Evolutionary conservation across 2,888 invertebrate species (phyloP).

Genomic region (Tuta absoluta): DNA sequence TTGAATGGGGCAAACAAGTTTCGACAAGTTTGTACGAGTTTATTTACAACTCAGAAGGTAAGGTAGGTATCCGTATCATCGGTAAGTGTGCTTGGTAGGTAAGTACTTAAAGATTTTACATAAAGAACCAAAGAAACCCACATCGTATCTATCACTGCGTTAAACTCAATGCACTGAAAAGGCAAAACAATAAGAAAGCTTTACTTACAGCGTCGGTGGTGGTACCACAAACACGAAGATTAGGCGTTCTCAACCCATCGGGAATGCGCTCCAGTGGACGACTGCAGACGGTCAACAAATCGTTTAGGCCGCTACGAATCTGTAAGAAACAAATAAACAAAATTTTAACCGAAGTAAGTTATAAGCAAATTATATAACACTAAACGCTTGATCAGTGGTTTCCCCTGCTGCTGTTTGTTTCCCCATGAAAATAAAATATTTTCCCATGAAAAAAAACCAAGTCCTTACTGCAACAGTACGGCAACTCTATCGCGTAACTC

Average conservation of each 20-base stretch:
- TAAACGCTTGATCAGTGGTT: no score
- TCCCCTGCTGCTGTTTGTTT: no score
- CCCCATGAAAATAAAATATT: no score
- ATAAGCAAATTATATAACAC: no score
- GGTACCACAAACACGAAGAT: slow-evolving; percentile 73
- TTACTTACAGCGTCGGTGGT: slow-evolving; percentile 77
- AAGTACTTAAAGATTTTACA: no score
- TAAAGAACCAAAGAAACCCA: no score
- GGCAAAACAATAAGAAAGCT: not conserved
- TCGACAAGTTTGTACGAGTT: not conserved
- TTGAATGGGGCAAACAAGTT: not conserved
- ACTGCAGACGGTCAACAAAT: slow-evolving; percentile 61
- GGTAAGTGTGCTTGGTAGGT: no score
- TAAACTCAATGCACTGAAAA: not conserved
- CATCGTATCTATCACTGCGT: no score
- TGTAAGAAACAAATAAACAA: slow-evolving; percentile 54
- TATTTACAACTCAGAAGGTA: not conserved
- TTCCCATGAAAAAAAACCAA: no score
- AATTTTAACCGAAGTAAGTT: not conserved
- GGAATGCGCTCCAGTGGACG: slow-evolving; percentile 62
- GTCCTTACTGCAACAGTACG: no score
- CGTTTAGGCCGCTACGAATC: slow-evolving; percentile 73
- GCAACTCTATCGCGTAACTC: no score
- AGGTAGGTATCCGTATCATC: no score
- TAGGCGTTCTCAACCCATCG: slow-evolving; percentile 80